These are phyloP conservation scores for Porites rus DNA, from an alignment of 92 coral and sea anemone genomes.

Conservation along the genomic window DNA sequence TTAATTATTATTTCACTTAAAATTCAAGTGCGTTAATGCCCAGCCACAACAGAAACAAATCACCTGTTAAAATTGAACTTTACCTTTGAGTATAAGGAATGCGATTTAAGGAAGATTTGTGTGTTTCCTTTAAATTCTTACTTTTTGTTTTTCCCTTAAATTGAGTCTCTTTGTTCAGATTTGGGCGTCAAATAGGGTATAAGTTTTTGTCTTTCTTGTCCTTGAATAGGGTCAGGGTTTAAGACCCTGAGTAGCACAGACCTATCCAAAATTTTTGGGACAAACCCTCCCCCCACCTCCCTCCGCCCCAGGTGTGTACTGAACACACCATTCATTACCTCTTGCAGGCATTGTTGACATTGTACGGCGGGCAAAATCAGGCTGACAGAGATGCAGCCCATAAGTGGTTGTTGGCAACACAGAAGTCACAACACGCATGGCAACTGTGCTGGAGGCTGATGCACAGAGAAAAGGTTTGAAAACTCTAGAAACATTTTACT, in stretches of 20 bases:
- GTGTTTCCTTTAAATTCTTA: too few relatives aligned
- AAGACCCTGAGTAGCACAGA: not conserved
- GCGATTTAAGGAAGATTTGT: too few relatives aligned
- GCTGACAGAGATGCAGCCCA: constrained; percentile 87
- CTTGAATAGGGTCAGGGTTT: too few relatives aligned
- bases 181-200: too few relatives aligned
- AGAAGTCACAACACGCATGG: constrained; percentile 97
- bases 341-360: constrained; percentile 82
- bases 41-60: too few relatives aligned
- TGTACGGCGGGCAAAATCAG: constrained; percentile 81
- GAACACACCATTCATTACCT: not conserved
- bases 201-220: too few relatives aligned
- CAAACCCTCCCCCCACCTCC: not conserved
- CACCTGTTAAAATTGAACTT: not conserved
- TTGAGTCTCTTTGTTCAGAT: too few relatives aligned
- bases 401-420: constrained; percentile 91
- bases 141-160: too few relatives aligned
- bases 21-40: too few relatives aligned
- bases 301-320: not conserved
- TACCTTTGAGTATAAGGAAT: not conserved
- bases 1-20: too few relatives aligned
- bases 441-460: constrained; percentile 94
- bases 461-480: constrained; percentile 85
- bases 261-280: not conserved
- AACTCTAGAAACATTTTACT: not conserved